These are phyloP conservation scores for Corydoras sp. DNA, from an alignment of 2,113 vertebrate species.

Conservation along the genomic window DNA sequence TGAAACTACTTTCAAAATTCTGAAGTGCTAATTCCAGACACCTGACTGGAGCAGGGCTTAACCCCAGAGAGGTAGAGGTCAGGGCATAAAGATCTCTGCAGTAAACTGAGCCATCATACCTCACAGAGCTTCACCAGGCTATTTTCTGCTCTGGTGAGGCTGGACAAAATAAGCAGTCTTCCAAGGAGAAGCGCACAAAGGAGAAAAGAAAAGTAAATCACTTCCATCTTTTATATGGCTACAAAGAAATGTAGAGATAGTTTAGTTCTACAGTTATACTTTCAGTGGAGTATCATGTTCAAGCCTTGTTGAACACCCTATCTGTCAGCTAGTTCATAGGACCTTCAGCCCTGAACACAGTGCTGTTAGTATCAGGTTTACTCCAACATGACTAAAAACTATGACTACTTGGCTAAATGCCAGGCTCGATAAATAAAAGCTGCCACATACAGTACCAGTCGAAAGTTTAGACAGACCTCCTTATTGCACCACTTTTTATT, in stretches of 20 bases:
- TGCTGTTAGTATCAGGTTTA: constrained; percentile 43
- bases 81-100: constrained; percentile 33
- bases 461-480: too few relatives aligned
- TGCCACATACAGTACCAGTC: neutral
- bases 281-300: neutral
- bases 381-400: constrained; percentile 43
- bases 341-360: constrained; percentile 24
- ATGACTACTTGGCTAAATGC: constrained; percentile 47
- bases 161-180: constrained; percentile 8
- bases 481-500: too few relatives aligned
- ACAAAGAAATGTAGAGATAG: neutral
- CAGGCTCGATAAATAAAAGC: constrained; percentile 40
- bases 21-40: neutral
- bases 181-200: neutral
- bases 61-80: constrained; percentile 37
- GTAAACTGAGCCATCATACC: constrained; percentile 23
- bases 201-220: neutral
- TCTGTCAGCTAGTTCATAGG: constrained; percentile 9
- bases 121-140: neutral
- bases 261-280: neutral
- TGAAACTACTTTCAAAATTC: neutral
- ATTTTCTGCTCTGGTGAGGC: constrained; percentile 26
- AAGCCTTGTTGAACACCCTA: constrained; percentile 13
- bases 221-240: neutral
- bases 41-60: constrained; percentile 31